These are phyloP conservation scores for Pelvicachromis taeniatus DNA, from an alignment of 2,113 vertebrate species.

Conservation along the genomic window DNA sequence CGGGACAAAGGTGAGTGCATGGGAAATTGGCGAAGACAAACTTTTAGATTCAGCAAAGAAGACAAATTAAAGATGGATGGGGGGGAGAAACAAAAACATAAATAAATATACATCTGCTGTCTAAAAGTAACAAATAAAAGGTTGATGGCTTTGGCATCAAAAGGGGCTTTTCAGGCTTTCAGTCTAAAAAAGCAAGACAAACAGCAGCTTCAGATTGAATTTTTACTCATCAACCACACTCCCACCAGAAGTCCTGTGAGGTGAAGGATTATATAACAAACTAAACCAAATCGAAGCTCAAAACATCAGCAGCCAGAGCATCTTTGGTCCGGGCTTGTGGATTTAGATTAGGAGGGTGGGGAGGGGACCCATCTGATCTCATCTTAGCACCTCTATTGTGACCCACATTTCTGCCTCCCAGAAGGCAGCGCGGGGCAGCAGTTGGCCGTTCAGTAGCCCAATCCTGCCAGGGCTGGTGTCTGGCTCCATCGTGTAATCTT, in stretches of 20 bases:
- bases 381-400: constrained; percentile 63
- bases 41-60: not conserved
- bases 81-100: not conserved
- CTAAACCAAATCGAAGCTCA: not conserved
- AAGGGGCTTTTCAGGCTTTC: not conserved
- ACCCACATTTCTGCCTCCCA: constrained; percentile 68
- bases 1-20: constrained; percentile 85
- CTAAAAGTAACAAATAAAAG: not conserved
- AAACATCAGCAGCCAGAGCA: not conserved
- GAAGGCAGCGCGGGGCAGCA: constrained; percentile 32
- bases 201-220: not conserved
- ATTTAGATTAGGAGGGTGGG: constrained; percentile 34
- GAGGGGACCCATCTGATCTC: constrained; percentile 39
- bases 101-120: not conserved
- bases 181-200: not conserved
- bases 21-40: not conserved
- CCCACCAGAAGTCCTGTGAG: not conserved
- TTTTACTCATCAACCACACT: not conserved
- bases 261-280: not conserved
- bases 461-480: constrained; percentile 30
- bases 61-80: not conserved
- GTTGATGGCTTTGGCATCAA: not conserved
- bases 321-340: constrained; percentile 11
- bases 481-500: constrained; percentile 52
- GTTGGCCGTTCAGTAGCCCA: constrained; percentile 31